Base-by-base conservation (phyloP, 2,888 invertebrate genomes). In the Allygus modestus region DNA sequence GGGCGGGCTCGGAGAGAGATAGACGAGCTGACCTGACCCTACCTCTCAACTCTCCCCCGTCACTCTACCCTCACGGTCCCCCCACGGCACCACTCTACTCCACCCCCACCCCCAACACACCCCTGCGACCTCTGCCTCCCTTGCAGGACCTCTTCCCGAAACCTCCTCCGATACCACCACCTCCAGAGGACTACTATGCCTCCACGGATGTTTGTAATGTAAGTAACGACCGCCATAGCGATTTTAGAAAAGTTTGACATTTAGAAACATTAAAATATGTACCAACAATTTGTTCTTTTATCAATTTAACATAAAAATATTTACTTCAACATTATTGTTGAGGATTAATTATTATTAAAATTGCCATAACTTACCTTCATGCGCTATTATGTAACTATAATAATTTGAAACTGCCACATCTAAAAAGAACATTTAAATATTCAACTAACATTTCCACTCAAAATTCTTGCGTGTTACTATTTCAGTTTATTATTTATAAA, bases 161-260 rank as follows among this genome's bases (percentile, higher is more conserved):
- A 90, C 94, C 93, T 87, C 93, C 93, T 83, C 93, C 93, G 86
- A 92, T 94, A 88, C 94, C 94, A 86, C 95, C 94, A 85, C 94
- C 94, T 65, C 93, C 93, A 84, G 94, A 94, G 90, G 93, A 93
- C 90, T 94, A 94, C 91, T 95, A 94, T 91, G 94, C 94, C 87
- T 94, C 94, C 88, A 93, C 94, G 86, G 94, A 94, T 90, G 94
- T 95, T 88, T 92, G 92, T 89, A 92, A 92, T 87, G 88, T 89
- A 85, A 77, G 85, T 65, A 51, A 28, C 58, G 4, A 37, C 37
- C 37, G n/a, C n/a, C n/a, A n/a, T n/a, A n/a, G n/a, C n/a, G n/a
- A n/a, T n/a, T n/a, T n/a, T 41, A n/a, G n/a, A n/a, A n/a, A 46
- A 12, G 54, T 71, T 73, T 71, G 17, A 11, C 11, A 4, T 17